Evolutionary conservation across 2,113 vertebrate genomes (phyloP), one percentile per base, ranked within the genome.

Genomic region (Prionailurus viverrinus): DNA sequence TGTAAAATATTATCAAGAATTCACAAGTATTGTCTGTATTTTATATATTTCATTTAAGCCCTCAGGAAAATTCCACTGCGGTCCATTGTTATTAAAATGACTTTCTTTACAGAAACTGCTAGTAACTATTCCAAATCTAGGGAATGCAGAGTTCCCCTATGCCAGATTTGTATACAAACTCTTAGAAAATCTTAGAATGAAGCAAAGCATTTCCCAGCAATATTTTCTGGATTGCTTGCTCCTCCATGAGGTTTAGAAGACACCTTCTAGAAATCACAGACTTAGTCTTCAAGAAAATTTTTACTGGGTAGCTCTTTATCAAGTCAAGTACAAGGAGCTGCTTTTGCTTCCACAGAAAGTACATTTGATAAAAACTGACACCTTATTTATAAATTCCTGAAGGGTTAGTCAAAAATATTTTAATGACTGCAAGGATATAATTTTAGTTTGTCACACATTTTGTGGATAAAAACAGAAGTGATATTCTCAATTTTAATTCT

Each of bases 401-500:
- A 36, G 31, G 4, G 3, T 76, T 94, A 79, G 68, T 91, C 63
- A 94, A 95, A 92, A 74, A 88, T 93, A 5, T 88, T 89, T 92
- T 88, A 83, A 96, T 96, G 73, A 94, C 3, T 65, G 4, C n/a
- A 76, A 84, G 16, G 33, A 93, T 91, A 13, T 93, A 91, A 91
- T 96, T 94, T 94, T 80, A 97, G 31, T 23, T 55, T 89, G 68
- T 79, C 55, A 90, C 36, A 95, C 5, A 81, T 55, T 68, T 12
- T 88, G 16, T 69, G 12, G 45, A 91, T 80, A 65, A 96, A 93
- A 97, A 81, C 41, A 86, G 45, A 96, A 96, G 9, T 96, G 79
- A 78, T 78, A 94, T 45, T 95, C 83, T 94, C 69, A 78, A 74
- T 95, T 95, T 96, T 92, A 95, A 95, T 93, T 95, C 63, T 90